A percentile compares a stretch with the other conserved stretches of the same genome.
phyloP scores from a whole-genome alignment of 2,797 vertebrate species.

The Orientallactaga sibirica region DNA sequence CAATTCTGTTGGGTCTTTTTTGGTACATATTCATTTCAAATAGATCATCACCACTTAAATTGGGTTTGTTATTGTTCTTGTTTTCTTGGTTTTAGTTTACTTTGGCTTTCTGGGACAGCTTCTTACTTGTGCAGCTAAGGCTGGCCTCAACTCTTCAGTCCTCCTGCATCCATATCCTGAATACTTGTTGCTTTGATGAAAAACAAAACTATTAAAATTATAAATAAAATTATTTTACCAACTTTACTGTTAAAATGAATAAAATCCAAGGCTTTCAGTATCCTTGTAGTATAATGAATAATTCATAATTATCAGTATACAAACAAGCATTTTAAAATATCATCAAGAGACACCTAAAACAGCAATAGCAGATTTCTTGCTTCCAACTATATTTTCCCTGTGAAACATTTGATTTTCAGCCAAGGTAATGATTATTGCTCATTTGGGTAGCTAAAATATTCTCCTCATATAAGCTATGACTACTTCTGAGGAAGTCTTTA shows the following conservation, averaged over 20 bases:
- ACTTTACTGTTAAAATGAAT: constrained; percentile 45
- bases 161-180: neutral
- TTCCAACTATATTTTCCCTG: neutral
- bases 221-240: neutral
- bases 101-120: neutral
- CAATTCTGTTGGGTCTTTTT: neutral
- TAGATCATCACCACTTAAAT: constrained; percentile 10
- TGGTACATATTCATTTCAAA: neutral
- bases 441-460: constrained; percentile 32
- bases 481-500: neutral
- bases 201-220: constrained; percentile 51
- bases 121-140: neutral
- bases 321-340: constrained; percentile 61
- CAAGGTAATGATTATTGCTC: constrained; percentile 34
- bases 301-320: neutral
- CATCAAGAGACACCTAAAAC: neutral
- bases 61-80: neutral
- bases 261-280: neutral
- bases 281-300: constrained; percentile 39
- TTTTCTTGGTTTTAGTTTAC: neutral
- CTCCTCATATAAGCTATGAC: neutral
- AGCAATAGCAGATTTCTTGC: neutral
- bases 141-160: neutral
- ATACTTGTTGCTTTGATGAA: neutral
- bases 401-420: constrained; percentile 42